phyloP scores from a whole-genome alignment of 2,113 vertebrate species.

The Boleophthalmus pectinirostris region DNA sequence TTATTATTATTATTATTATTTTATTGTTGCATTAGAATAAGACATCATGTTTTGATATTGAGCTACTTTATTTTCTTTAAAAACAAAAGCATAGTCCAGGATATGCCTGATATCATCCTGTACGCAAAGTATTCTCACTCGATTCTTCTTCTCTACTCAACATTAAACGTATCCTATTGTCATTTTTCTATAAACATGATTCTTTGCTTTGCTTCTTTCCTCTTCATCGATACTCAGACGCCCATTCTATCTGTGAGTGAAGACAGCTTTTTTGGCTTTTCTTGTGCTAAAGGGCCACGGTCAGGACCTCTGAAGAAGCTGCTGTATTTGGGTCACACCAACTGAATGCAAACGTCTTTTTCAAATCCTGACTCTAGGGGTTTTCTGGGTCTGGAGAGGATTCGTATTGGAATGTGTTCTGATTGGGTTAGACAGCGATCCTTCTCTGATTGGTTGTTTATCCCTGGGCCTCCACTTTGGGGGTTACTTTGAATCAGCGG shows the following conservation, averaged over 20 bases:
- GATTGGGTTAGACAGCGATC: constrained; percentile 57
- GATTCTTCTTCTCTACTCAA: too few species aligned
- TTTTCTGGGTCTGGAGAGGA: constrained; percentile 51
- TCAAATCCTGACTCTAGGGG: constrained; percentile 32
- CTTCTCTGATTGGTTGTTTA: constrained; percentile 64
- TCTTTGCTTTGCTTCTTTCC: not conserved
- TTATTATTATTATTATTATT: too few species aligned
- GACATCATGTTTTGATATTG: too few species aligned
- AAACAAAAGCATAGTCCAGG: too few species aligned
- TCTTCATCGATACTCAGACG: not conserved
- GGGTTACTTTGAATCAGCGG: constrained; percentile 54
- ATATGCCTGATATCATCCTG: too few species aligned
- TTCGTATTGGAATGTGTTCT: constrained; percentile 62
- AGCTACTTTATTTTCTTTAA: too few species aligned
- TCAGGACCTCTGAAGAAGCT: constrained; percentile 44
- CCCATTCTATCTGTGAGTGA: constrained; percentile 25
- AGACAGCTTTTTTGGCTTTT: constrained; percentile 37
- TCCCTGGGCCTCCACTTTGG: constrained; percentile 47
- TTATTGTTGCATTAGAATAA: too few species aligned
- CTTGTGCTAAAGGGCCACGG: constrained; percentile 23
- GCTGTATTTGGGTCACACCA: constrained; percentile 44
- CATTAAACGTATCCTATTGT: too few species aligned
- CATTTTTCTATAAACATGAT: too few species aligned
- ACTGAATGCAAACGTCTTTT: constrained; percentile 37
- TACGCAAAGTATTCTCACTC: too few species aligned